Conservation (phyloP, 2,113 vertebrate genomes). For the Eleginops maclovinus region DNA sequence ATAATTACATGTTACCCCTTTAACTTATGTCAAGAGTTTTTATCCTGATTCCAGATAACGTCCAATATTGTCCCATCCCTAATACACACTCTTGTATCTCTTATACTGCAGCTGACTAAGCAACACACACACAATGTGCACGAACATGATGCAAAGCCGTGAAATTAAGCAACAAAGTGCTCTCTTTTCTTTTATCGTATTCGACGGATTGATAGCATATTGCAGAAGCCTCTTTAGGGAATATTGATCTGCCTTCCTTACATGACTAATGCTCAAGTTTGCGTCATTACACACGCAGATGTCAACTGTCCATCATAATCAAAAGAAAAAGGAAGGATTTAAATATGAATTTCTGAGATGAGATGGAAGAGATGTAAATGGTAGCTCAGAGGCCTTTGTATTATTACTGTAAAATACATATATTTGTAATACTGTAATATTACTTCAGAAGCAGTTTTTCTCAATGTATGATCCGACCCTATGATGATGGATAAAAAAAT, state of each 20-base stretch:
- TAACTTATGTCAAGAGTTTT: too few relatives aligned
- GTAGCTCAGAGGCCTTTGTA: not conserved
- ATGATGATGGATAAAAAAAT: not conserved
- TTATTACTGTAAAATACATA: not conserved
- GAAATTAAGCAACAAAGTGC: constrained; percentile 45
- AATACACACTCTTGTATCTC: constrained; percentile 23
- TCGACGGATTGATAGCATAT: constrained; percentile 14
- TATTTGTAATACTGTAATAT: not conserved
- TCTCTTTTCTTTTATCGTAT: not conserved
- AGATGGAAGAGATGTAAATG: not conserved
- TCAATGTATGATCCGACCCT: not conserved
- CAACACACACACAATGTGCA: constrained; percentile 36
- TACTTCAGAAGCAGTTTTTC: not conserved
- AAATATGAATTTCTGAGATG: constrained; percentile 2
- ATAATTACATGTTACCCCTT: too few relatives aligned
- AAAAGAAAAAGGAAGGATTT: not conserved
- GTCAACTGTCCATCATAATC: constrained; percentile 21
- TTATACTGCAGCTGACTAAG: constrained; percentile 8
- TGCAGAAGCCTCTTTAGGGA: constrained; percentile 9
- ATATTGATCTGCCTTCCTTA: not conserved
- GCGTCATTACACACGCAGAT: constrained; percentile 34
- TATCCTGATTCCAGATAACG: too few relatives aligned
- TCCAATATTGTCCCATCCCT: not conserved
- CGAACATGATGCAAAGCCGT: constrained; percentile 60
- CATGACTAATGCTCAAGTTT: constrained; percentile 18